phyloP scores from a whole-genome alignment of 2,797 vertebrate genomes.

The Darevskia nairensis region DNA sequence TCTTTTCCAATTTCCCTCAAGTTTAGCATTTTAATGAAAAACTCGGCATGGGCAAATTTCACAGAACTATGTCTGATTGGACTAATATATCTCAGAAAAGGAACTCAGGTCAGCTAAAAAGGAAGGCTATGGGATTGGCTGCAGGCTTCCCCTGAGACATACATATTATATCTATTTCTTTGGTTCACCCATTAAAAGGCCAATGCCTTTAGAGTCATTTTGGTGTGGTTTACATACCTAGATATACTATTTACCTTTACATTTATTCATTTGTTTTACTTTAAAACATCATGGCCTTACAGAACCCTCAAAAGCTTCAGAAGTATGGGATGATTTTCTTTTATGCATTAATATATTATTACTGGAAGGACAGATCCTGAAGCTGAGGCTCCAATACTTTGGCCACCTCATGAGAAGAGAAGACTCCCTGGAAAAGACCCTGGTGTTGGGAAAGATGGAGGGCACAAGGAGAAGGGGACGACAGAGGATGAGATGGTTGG shows the following conservation, averaged over 20 bases:
- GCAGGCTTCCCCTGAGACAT: neutral
- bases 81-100: neutral
- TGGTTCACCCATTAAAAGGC: neutral
- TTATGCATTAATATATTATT: neutral
- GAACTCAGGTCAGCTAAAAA: neutral
- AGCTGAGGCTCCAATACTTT: too few species aligned
- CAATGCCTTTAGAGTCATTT: neutral
- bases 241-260: neutral
- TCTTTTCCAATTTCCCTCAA: conserved; percentile 7
- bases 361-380: too few species aligned
- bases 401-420: too few species aligned
- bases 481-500: too few species aligned
- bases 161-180: neutral
- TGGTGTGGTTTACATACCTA: neutral
- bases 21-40: neutral
- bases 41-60: conserved; percentile 1
- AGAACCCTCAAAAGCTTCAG: neutral
- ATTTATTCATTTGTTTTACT: neutral
- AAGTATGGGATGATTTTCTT: neutral
- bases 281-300: neutral
- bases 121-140: neutral
- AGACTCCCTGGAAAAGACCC: too few species aligned
- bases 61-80: conserved; percentile 1
- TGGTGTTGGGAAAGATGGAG: too few species aligned
- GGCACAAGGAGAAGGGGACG: too few species aligned